Evolutionary conservation across 2,113 vertebrate species (phyloP), one percentile per base, ranked within the genome.

Genomic region (Uropsilus gracilis): DNA sequence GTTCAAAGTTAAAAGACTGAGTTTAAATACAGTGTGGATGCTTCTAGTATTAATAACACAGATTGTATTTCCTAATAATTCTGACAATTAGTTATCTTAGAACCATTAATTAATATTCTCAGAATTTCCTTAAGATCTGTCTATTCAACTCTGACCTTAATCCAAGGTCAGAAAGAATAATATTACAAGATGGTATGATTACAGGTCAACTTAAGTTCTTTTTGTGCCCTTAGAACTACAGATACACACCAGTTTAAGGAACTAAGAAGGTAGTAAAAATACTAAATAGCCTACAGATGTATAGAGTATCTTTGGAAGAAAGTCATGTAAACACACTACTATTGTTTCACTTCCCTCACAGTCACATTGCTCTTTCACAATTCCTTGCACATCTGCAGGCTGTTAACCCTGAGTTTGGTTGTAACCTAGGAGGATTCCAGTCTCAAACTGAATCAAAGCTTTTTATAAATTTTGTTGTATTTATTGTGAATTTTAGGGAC

Each of bases 361-460:
- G 78, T 50, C 8, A 39, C 11, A 18, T 14, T 77, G 42, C 37
- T n/a, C 80, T 82, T 82, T 34, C 84, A 66, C 46, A 90, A 32
- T 53, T 76, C 66, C 8, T 50, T 37, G 39, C 37, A 88, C 66
- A 95, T 95, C 94, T 95, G 88, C 12, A 82, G 55, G 61, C 39
- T 77, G 66, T 94, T 94, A 78, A 86, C 93, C 50, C 32, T 44
- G 61, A 80, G 59, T 66, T 75, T 59, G n/a, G 20, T 69, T 93
- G 42, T 57, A 72, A 64, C 73, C 44, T 42, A 5, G 55, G 55
- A 86, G 48, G 48, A 81, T 61, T 80, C 30, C 30, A 81, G 26
- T 17, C 30, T 91, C 42, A 28, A 2, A 76, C 22, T 63, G 71
- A 89, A 89, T 94, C 89, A 72, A 87, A 34, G 42, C 30, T 88